Evolutionary conservation across 2,888 invertebrate species (phyloP), one percentile per base, ranked within the genome.

Genomic region (Sialis fuliginosa): DNA sequence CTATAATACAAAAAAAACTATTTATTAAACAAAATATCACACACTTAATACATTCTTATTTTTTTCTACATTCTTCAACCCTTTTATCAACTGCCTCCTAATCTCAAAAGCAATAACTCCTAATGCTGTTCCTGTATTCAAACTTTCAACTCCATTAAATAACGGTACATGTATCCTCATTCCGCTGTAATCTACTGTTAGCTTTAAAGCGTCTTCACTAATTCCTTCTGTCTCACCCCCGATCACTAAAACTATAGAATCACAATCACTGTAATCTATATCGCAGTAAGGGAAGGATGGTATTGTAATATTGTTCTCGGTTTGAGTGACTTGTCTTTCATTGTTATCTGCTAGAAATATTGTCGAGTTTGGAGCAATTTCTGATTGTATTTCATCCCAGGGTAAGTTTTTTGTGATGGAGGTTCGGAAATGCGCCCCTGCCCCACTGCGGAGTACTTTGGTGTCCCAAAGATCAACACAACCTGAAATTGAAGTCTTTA

Each of bases 181-280:
- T 7, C 83, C 82, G 47, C 72, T 68, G 49, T 63, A 67, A 33
- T 64, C 60, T 33, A 65, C 60, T n/a, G 78, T 75, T 50, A 85
- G 68, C 53, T 76, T 64, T 57, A 79, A 79, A 5, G 85, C 80
- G 31, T 81, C 73, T 13, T 69, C 60, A 66, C 87, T 86, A n/a
- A 93, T 69, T 1, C 93, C 90, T 61, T 82, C 76, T 6, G 89
- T 89, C 66, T 95, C 95, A 6, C 92, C 92, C 9, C 92, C 90
- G 53, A 93, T 69, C 34, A 93, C 71, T 5, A 95, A 61, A 33
- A 81, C 73, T 32, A 77, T 70, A 52, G 78, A 71, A 31, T 68
- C 62, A 43, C 65, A 60, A 31, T 62, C 55, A 2, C 67, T 58
- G 62, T 72, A 82, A 55, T 79, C 67, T 1, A 77, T 61, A 44